Base-by-base conservation (phyloP, 2,888 invertebrate species). In the Scrobipalpa costella region DNA sequence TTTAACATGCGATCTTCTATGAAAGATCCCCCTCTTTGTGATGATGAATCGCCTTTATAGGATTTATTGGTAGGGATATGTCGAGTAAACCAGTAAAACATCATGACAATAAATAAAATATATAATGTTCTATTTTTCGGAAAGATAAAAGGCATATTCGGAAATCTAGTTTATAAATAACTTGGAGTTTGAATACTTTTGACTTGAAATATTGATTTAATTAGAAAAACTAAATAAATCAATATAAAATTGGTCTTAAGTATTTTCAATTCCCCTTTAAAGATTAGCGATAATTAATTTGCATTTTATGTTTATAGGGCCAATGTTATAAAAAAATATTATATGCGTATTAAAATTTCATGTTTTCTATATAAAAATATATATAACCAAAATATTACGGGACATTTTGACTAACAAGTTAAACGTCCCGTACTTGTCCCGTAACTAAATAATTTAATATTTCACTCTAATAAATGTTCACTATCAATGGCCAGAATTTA, bases 41-140 rank as follows among this genome's bases (percentile, higher is more conserved):
- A n/a, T n/a, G n/a, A 40, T n/a, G 7, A 19, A 49, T n/a, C 15
- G 2, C 9, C 8, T 49, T 8, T 6, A n/a, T 15, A 47, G 15
- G 1, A 13, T 13, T 52, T 27, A 19, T 7, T 55, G 55, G n/a
- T 11, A 33, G 55, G 33, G 21, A 55, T 55, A 6, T 27, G 13
- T 55, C n/a, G 15, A 55, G 33, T 33, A 34, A 55, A 55, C 55
- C 19, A 21, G 15, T 73, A 79, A 76, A 83, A 76, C 77, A 83
- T 84, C 84, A 85, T 90, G 90, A 90, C 90, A 90, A 90, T 90
- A n/a, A n/a, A n/a, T n/a, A n/a, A 90, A 88, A 77, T 83, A 81
- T 75, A 81, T 76, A 78, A 79, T 74, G 71, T 77, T 82, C 76
- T 87, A 87, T 88, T 86, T 88, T 83, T 81, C 82, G 81, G 79